Evolutionary conservation across 2,113 vertebrate species (phyloP).

Genomic region (Entomyzon cyanotis): DNA sequence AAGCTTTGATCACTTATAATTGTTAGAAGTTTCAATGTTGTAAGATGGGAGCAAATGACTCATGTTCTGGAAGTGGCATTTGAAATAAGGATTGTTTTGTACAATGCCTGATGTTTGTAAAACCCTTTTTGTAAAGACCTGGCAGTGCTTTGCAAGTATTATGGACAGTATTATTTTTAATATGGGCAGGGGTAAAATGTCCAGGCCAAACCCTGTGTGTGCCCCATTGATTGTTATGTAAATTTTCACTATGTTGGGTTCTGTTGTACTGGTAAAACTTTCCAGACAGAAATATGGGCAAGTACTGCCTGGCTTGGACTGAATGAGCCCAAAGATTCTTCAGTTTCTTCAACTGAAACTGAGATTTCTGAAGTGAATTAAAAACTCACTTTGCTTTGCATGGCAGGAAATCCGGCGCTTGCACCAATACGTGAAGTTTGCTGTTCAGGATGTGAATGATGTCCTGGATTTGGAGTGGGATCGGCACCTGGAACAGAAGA

Average conservation of each 20-base stretch:
- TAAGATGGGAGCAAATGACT: conserved; percentile 29
- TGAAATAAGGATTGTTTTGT: background rate
- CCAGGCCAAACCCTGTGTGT: background rate
- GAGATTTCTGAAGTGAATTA: background rate
- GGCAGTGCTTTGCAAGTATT: background rate
- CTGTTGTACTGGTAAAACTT: background rate
- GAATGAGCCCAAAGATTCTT: background rate
- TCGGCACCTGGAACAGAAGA: conserved; percentile 88
- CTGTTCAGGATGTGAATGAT: conserved; percentile 93
- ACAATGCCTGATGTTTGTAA: background rate
- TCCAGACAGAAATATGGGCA: background rate
- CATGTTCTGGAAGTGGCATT: background rate
- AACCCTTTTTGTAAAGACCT: background rate
- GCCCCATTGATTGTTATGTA: no score
- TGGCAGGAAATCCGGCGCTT: conserved; percentile 89
- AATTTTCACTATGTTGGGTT: background rate
- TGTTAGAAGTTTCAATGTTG: background rate
- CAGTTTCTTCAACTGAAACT: background rate
- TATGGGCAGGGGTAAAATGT: background rate
- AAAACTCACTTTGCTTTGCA: background rate
- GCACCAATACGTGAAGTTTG: conserved; percentile 92
- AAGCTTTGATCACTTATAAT: conserved; percentile 4
- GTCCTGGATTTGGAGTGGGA: conserved; percentile 96
- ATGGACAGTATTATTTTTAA: background rate
- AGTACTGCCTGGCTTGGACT: background rate